Conservation (phyloP, 1,140 invertebrate genomes). For the Drosophila teissieri region DNA sequence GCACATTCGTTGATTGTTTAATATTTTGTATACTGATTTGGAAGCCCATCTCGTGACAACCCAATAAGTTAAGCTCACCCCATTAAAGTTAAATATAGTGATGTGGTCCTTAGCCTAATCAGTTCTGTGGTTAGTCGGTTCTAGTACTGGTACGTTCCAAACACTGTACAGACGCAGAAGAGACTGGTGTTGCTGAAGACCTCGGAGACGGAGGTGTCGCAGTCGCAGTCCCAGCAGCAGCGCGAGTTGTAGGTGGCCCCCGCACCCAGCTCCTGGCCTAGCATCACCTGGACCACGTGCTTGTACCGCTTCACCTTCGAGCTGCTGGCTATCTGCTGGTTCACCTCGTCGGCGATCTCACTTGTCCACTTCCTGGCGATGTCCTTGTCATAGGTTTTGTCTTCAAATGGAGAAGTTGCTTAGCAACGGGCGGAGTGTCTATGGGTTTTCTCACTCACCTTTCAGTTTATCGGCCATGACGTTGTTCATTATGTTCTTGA, state of each 20-base stretch:
- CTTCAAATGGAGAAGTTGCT: constrained; percentile 43
- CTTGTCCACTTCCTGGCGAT: constrained; percentile 58
- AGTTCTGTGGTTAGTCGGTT: background rate
- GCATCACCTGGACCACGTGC: constrained; percentile 72
- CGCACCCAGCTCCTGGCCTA: constrained; percentile 70
- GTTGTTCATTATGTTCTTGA: constrained; percentile 60
- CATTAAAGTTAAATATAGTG: constrained; percentile 50
- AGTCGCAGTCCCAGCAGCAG: constrained; percentile 74
- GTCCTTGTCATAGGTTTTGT: constrained; percentile 65
- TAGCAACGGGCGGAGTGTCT: constrained; percentile 27
- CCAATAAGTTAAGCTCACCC: constrained; percentile 27
- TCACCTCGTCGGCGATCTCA: constrained; percentile 69
- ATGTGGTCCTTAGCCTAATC: constrained; percentile 25
- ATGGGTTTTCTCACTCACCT: constrained; percentile 42
- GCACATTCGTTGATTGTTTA: no score
- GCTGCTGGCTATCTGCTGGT: constrained; percentile 62
- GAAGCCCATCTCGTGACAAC: background rate
- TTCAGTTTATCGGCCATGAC: constrained; percentile 66
- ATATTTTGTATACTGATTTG: background rate
- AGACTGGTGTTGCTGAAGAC: constrained; percentile 68
- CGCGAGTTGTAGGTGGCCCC: constrained; percentile 63
- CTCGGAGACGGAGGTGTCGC: constrained; percentile 68
- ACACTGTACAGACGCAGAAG: constrained; percentile 73
- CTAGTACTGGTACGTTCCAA: constrained; percentile 71
- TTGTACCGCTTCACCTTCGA: constrained; percentile 66